Base-by-base conservation (phyloP, 1,140 invertebrate genomes). In the Neodiprion virginianus region DNA sequence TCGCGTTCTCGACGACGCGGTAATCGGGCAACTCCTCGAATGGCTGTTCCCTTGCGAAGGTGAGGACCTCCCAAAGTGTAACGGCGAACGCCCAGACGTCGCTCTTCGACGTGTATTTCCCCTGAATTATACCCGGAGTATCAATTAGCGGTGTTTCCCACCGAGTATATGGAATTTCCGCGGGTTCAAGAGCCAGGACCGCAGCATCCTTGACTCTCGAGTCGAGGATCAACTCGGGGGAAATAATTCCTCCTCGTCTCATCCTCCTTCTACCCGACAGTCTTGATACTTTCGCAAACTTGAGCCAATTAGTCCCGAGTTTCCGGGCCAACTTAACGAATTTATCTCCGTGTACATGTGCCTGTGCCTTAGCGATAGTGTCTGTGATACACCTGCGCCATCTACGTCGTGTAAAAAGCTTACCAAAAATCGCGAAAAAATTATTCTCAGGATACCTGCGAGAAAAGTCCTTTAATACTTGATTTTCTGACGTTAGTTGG, bases 71-170 rank as follows among this genome's bases (percentile, higher is more conserved):
- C 96, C 96, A 97, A 48, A 96, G 89, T 53, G 95, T 94, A 3
- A 97, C 94, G n/a, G 94, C 95, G 84, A 96, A 97, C 48, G 95
- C 92, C 96, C 95, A 97, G 9, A 96, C 95, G 87, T 96, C 95
- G 79, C 94, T 96, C 82, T 96, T 96, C 21, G 92, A 93, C 5
- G 94, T 94, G 83, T 94, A 96, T 85, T 95, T 96, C 48, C 93
- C 94, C 94, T 95, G 80, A 28, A 86, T 86, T 50, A 78, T 61
- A 12, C 53, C 5, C 53, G 11, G 53, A 61, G 53, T 61, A 61
- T 61, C n/a, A 61, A 61, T 61, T 61, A 61, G 8, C 53, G 53
- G 53, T 61, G 53, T 12, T 61, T 61, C 11, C 8, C 53, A 12
- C 53, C 53, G 11, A 12, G 2, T 17, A 9, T 17, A 12, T 17